Evolutionary conservation across 2,113 vertebrate genomes (phyloP), one percentile per base, ranked within the genome.

Genomic region (Paracanthobrama guichenoti): DNA sequence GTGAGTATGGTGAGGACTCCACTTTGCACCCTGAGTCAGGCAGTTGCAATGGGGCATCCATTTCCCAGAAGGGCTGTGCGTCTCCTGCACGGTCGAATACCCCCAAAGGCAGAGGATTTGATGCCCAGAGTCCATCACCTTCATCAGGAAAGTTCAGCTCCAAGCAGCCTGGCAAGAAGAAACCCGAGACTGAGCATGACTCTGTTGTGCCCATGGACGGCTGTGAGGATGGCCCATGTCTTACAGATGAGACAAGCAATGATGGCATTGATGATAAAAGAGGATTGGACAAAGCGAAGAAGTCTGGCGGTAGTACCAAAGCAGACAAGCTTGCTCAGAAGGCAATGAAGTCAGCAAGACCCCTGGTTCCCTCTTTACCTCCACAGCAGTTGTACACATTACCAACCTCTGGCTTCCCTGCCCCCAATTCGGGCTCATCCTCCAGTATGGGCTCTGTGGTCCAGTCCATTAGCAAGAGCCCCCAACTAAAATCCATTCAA

Each of bases 401-500:
- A 84, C 96, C 96, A 91, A 88, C 95, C 0, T 92, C 95, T 75
- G 90, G 94, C 1, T 98, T 98, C 86, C 94, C 98, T 6, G 92
- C 96, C 5, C 95, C 95, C 20, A 97, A 95, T 89, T 95, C 97
- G 93, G 81, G 94, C 0, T 75, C 93, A 94, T 69, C 95, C 95
- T 0, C 75, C 95, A 96, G 94, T 59, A 88, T 98, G 0, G 91
- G 95, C 77, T 96, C 97, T 0, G 94, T 99, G 71, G 96, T 99
- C 2, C 98, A 99, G 87, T 95, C 96, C 83, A 95, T 99, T 93
- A 96, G 97, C 83, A 98, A 93, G 91, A 99, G 97, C 86, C 97
- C 98, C 8, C 98, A 98, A 72, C 96, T 98, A 91, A 99, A 99
- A 90, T 96, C 97, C 66, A 95, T 96, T 84, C 98, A 98, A 87